Evolutionary conservation across 2,113 vertebrate species (phyloP).

Genomic region (Chloropsis cyanopogon): DNA sequence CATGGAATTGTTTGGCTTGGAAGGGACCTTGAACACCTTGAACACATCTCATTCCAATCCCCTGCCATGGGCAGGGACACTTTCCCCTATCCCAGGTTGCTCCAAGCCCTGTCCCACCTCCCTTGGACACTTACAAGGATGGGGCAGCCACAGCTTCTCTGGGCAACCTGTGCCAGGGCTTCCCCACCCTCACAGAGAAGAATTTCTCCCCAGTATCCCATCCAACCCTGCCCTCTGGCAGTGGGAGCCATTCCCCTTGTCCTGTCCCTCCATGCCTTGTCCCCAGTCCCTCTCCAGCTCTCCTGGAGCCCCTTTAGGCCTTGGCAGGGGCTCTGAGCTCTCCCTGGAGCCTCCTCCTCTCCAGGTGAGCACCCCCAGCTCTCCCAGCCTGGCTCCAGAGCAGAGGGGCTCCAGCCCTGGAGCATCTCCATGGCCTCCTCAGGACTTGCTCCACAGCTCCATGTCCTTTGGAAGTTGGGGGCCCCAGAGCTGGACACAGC

Average conservation of each 20-base stretch:
- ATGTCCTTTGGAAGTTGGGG: accelerated
- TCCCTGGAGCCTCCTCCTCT: background rate
- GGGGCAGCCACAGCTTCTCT: background rate
- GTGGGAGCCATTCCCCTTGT: accelerated
- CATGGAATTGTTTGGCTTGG: background rate
- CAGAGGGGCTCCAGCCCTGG: too few species aligned
- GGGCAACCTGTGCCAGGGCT: background rate
- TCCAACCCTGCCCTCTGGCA: background rate
- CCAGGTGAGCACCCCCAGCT: background rate
- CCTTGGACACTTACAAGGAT: background rate
- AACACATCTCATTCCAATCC: background rate
- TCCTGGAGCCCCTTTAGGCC: background rate
- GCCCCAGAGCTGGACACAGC: background rate
- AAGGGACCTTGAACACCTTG: accelerated
- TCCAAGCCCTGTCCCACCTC: accelerated
- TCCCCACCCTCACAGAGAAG: accelerated
- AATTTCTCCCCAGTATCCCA: background rate
- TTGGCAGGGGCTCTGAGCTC: background rate
- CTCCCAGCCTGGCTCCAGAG: background rate
- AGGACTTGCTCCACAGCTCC: accelerated
- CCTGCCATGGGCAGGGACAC: background rate
- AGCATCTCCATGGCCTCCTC: accelerated
- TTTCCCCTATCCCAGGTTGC: accelerated
- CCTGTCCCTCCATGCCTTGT: accelerated
- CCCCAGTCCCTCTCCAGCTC: background rate